Conservation (phyloP, 2,113 vertebrate species). For the Phaethon lepturus region DNA sequence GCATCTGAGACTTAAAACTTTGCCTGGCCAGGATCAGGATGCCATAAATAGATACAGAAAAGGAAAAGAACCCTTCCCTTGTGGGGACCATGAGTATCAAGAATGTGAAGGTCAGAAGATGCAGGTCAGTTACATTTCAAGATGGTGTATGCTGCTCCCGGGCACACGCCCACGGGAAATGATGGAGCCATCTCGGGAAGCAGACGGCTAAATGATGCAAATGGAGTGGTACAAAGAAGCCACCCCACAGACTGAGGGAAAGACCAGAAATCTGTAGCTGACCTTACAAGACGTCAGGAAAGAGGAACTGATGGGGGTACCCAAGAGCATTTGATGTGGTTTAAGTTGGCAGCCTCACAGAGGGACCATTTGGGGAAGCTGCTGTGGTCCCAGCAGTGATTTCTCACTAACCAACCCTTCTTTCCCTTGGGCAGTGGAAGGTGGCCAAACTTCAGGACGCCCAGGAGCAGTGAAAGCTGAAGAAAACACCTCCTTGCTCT, state of each 20-base stretch:
- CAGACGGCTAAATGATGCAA: neutral
- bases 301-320: neutral
- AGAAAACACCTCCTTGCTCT: neutral
- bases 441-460: neutral
- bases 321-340: neutral
- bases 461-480: neutral
- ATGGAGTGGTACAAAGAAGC: neutral
- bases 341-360: neutral
- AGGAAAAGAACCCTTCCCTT: neutral
- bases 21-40: neutral
- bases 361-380: neutral
- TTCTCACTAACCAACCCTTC: neutral
- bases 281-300: neutral
- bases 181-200: neutral
- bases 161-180: neutral
- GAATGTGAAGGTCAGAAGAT: neutral
- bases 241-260: neutral
- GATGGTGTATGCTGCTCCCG: fast-evolving
- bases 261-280: neutral
- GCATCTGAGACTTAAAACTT: conserved; percentile 21
- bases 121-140: neutral
- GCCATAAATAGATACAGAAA: conserved; percentile 29
- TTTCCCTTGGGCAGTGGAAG: neutral
- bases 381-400: neutral
- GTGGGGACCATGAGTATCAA: neutral